phyloP scores from a whole-genome alignment of 1,140 invertebrate genomes.

The Pogonognathellus flavescens region DNA sequence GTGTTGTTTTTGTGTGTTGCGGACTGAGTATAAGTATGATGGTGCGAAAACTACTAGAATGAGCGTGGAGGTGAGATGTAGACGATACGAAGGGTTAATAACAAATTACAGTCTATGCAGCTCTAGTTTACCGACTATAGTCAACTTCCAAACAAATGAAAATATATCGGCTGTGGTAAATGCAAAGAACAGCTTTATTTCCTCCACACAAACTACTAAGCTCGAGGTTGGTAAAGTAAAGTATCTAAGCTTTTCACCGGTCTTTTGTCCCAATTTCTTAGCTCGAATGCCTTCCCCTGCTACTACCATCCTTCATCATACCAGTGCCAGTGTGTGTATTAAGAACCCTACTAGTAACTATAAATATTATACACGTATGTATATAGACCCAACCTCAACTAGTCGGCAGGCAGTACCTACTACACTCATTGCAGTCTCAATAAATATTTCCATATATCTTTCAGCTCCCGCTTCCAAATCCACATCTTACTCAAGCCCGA shows the following conservation, averaged over 20 bases:
- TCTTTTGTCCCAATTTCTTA: constrained; percentile 25
- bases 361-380: no score
- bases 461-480: neutral
- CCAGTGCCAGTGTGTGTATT: no score
- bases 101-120: constrained; percentile 4
- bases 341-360: no score
- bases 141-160: constrained; percentile 23
- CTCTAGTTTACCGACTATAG: neutral
- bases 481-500: constrained; percentile 3
- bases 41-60: neutral
- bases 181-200: constrained; percentile 45
- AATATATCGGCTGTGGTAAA: constrained; percentile 16
- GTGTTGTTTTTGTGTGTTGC: neutral
- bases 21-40: neutral
- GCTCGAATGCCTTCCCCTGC: neutral
- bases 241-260: neutral
- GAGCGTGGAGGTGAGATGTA: constrained; percentile 12
- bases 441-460: constrained; percentile 24
- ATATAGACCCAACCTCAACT: neutral
- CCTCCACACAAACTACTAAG: constrained; percentile 21
- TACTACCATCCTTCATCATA: neutral
- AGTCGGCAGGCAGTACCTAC: no score
- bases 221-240: neutral
- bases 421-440: constrained; percentile 6
- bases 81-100: constrained; percentile 19